Evolutionary conservation across 1,140 invertebrate species (phyloP), one percentile per base, ranked within the genome.

Genomic region (Nasonia vitripennis): DNA sequence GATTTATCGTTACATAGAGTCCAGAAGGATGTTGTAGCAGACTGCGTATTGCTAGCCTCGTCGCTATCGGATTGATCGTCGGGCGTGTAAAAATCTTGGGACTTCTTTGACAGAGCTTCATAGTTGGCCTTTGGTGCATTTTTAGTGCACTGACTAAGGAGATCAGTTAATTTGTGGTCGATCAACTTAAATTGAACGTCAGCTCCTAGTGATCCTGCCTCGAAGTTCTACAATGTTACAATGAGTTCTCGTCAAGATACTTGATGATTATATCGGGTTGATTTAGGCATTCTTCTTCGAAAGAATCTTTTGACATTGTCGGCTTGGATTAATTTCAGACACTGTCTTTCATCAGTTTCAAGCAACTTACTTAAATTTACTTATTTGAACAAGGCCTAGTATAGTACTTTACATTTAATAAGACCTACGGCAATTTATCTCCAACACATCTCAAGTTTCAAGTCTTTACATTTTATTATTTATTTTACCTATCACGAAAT

Each of bases 61-160:
- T 91, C 91, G 88, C 90, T 92, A 78, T 91, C 91, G 81, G 91
- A 92, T 88, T 91, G 91, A 89, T 92, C 90, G 84, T 92, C 90
- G 83, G 90, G 89, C 78, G 88, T 91, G 75, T 91, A 83, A 83
- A 78, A 83, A 3, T 83, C 73, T n/a, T 86, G 80, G 12, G 37
- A 34, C 23, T 83, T 83, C 41, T 86, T 86, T 79, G 88, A 84
- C 88, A 91, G 55, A 91, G 88, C 87, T 90, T 91, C 85, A 88
- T 83, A 84, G 87, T 88, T 87, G 88, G 88, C 86, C 89, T 92
- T 89, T 90, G 92, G 88, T 86, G 82, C 80, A 90, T 88, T 91
- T 91, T 89, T 88, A 62, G 89, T 89, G 88, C 88, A 91, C 48
- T 91, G 89, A 89, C 88, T 91, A 87, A 91, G 88, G 34, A 92